Evolutionary conservation across 2,888 invertebrate genomes (phyloP).

Genomic region (Stegophylla sp.): DNA sequence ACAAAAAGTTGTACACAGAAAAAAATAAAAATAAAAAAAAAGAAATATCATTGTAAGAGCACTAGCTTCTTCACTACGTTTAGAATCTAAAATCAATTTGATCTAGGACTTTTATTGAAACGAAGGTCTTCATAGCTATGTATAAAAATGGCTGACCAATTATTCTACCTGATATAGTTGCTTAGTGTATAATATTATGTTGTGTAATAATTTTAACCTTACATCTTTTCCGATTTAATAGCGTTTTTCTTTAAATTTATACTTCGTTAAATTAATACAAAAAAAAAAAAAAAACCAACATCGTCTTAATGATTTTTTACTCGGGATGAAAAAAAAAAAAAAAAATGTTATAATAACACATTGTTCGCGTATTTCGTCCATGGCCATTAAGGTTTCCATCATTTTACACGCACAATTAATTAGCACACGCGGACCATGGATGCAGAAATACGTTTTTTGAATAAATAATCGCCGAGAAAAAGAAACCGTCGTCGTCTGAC

Average conservation of each 20-base stretch:
- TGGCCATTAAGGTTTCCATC: constrained; percentile 2
- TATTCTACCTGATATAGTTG: too few relatives aligned
- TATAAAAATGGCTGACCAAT: too few relatives aligned
- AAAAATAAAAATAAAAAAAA: too few relatives aligned
- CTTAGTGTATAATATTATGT: too few relatives aligned
- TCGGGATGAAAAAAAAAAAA: not conserved
- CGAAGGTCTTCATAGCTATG: too few relatives aligned
- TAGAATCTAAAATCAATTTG: too few relatives aligned
- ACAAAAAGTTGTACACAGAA: too few relatives aligned
- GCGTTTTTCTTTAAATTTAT: not conserved
- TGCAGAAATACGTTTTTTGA: not conserved
- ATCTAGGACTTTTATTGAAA: too few relatives aligned
- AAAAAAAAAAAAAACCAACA: constrained; percentile 10
- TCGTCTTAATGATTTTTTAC: constrained; percentile 9
- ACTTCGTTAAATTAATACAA: constrained; percentile 7
- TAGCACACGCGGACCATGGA: not conserved
- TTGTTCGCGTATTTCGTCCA: constrained; percentile 31
- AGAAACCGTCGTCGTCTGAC: not conserved
- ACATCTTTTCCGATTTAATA: not conserved
- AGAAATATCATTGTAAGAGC: not conserved
- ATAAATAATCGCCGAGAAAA: not conserved
- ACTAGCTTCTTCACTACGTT: too few relatives aligned
- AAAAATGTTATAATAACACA: not conserved
- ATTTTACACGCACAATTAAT: constrained; percentile 37
- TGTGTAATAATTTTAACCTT: too few relatives aligned